Evolutionary conservation across 53 echinoderm and acorn worm species (phyloP), one percentile per base, ranked within the genome.

Genomic region (Zoroaster sp.): DNA sequence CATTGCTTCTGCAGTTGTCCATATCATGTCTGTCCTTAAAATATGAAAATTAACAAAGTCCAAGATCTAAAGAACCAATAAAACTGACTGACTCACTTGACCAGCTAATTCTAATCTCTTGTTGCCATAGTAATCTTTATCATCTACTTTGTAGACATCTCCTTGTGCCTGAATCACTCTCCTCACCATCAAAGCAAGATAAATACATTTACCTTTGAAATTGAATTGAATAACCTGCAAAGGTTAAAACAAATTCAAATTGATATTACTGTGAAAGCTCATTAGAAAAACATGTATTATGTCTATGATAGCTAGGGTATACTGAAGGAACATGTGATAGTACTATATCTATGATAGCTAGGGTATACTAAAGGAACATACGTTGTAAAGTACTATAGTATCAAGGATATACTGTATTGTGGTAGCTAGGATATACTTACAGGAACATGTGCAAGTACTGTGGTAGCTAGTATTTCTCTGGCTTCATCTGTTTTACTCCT

Each of bases 121-220:
- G 93, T 97, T 97, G 77, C 97, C 97, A 95, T 97, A 97, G 95
- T 97, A 97, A 91, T 97, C 97, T 35, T 91, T 88, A 39, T 97
- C 97, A 89, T 97, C 97, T 11, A 97, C 95, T 75, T 89, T 93
- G 82, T 87, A 91, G 5, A 89, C 70, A 55, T 97, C 95, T 12
- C 95, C 97, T 67, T 97, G 95, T 15, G 97, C 97, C 72, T 95
- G 90, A 40, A 97, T 97, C 39, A 97, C 97, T 14, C 97, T 76
- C 17, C 97, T 67, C 6, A 95, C 95, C 97, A 97, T 97, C 73
- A 97, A 69, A 2, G 97, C 97, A 10, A 97, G 88, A 59, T 97
- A 97, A 66, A 97, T 92, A 74, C 97, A 94, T 63, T 95, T 97
- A 28, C 90, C 81, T 55, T 93, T 93, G 89, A 95, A 97, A 69